Evolutionary conservation across 2,797 vertebrate species (phyloP), one percentile per base, ranked within the genome.

Genomic region (Ambastaia sidthimunki): DNA sequence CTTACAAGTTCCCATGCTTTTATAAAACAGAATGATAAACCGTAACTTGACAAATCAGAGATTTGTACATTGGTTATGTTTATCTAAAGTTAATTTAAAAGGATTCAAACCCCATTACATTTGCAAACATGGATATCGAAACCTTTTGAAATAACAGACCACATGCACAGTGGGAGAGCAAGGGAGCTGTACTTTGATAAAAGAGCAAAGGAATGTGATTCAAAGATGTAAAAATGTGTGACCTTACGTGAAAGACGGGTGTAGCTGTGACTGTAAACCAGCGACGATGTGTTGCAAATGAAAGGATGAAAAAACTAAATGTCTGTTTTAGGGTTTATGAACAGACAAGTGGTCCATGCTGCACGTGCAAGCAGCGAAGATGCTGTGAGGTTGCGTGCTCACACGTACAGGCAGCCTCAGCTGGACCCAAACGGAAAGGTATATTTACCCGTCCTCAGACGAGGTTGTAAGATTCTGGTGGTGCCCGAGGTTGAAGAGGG

Each of bases 391-490:
- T 59, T 59, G 54, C 19, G 67, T 47, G 84, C 73, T 79, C 71
- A 67, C 71, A 34, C 59, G 62, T 71, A 73, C 11, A 78, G 68
- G 74, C 71, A 66, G 65, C 74, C 66, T 77, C 21, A 18, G 34
- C 0, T 47, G 21, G 16, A 69, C 55, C 57, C 19, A 21, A 54
- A 73, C 50, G 65, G 70, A 47, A 62, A 81, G 78, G 75, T 76
- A 87, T 88, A 87, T 88, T 86, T 88, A 87, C 87, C 86, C 80
- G 80, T 86, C 72, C 77, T 80, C 73, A 71, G 80, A 74, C 71
- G 77, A 84, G 80, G 80, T 55, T 76, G 82, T 80, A 55, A 28
- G 71, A 80, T 7, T 65, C 67, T 50, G 67, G 57, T 66, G 72
- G 7, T 25, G 69, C 23, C 65, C 67, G 72, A 12, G 57, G 21